These are phyloP conservation scores for Agelas oroides DNA, from an alignment of 37 sponge, comb jelly and placozoan species.

Conservation along the genomic window DNA sequence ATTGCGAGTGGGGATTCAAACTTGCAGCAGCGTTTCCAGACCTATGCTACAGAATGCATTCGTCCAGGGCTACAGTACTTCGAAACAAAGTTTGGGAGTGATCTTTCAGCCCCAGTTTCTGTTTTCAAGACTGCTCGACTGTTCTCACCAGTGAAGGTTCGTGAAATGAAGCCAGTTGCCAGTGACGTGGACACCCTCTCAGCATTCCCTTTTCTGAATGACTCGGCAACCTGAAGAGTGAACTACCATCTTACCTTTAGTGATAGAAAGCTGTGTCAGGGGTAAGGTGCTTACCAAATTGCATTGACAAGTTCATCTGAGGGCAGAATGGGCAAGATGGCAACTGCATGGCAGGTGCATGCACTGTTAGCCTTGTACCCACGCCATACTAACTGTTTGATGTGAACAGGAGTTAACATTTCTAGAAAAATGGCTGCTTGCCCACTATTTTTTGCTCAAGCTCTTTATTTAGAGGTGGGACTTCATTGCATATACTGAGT, in stretches of 20 bases:
- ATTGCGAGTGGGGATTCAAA: background rate
- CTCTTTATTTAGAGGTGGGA: too few relatives aligned
- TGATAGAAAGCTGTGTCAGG: too few relatives aligned
- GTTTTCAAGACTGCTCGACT: constrained; percentile 27
- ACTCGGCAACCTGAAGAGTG: background rate
- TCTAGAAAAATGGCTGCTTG: too few relatives aligned
- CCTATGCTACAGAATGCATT: constrained; percentile 2
- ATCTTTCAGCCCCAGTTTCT: constrained; percentile 2
- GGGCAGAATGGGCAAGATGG: too few relatives aligned
- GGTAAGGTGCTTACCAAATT: too few relatives aligned
- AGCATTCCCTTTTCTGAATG: constrained; percentile 23
- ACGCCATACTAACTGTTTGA: too few relatives aligned
- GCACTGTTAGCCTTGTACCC: too few relatives aligned
- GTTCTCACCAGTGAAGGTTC: background rate
- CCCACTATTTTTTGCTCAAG: too few relatives aligned
- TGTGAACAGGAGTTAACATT: too few relatives aligned
- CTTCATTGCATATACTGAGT: too few relatives aligned
- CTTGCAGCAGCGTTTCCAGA: background rate
- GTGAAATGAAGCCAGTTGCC: constrained; percentile 3
- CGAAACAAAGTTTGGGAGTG: background rate
- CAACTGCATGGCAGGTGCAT: too few relatives aligned
- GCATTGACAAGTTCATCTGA: too few relatives aligned
- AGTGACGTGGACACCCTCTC: background rate
- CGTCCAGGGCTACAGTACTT: constrained; percentile 12
- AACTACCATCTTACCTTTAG: constrained; percentile 13